phyloP scores from a whole-genome alignment of 1,140 invertebrate species.

The Ips typographus region DNA sequence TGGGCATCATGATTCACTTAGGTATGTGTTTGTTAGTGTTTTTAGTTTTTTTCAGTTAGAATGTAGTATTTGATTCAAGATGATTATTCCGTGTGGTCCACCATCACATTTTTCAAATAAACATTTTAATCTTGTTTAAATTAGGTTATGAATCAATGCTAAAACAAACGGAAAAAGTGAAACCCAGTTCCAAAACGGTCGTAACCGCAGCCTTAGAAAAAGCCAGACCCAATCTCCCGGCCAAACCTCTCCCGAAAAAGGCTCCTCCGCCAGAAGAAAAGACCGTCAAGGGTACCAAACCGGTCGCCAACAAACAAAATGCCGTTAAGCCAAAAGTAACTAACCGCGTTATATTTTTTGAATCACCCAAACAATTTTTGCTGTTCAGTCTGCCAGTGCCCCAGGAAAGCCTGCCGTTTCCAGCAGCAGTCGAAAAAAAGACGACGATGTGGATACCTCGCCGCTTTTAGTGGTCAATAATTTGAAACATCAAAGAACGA shows the following conservation, averaged over 20 bases:
- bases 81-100: too few species aligned
- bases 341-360: not conserved
- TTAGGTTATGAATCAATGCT: slow-evolving; percentile 81
- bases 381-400: slow-evolving; percentile 33
- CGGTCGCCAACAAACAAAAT: slow-evolving; percentile 45
- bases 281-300: slow-evolving; percentile 52
- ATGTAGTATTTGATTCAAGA: too few species aligned
- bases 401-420: slow-evolving; percentile 41
- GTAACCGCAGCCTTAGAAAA: slow-evolving; percentile 83
- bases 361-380: not conserved
- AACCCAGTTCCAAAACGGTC: slow-evolving; percentile 82
- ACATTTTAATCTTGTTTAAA: too few species aligned
- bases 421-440: slow-evolving; percentile 69
- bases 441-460: slow-evolving; percentile 82
- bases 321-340: slow-evolving; percentile 46
- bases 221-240: slow-evolving; percentile 77
- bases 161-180: slow-evolving; percentile 77
- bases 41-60: too few species aligned
- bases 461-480: slow-evolving; percentile 82
- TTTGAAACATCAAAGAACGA: slow-evolving; percentile 85
- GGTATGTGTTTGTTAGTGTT: slow-evolving; percentile 43
- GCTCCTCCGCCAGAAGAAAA: slow-evolving; percentile 50
- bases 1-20: slow-evolving; percentile 92
- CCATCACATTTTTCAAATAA: too few species aligned
- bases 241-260: slow-evolving; percentile 72